These are phyloP conservation scores for Geothlypis trichas DNA, from an alignment of 2,113 vertebrate species.

Conservation along the genomic window DNA sequence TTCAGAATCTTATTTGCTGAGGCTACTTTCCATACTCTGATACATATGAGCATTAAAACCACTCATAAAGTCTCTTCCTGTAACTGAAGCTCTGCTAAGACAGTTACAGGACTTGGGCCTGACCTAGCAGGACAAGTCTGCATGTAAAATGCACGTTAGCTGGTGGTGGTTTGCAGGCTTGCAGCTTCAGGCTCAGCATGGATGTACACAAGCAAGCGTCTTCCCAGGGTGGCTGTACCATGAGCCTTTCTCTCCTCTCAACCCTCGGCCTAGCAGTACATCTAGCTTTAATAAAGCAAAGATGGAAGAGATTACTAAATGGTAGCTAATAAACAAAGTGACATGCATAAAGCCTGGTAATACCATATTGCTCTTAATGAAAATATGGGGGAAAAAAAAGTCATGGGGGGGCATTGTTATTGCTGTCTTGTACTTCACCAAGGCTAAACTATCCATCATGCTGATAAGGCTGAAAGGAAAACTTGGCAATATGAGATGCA, in stretches of 20 bases:
- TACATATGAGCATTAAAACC: background rate
- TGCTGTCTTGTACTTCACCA: conserved; percentile 13
- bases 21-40: background rate
- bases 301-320: conserved; percentile 33
- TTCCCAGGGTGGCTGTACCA: background rate
- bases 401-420: background rate
- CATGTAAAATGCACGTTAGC: background rate
- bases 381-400: conserved; percentile 5
- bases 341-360: background rate
- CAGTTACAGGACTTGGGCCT: background rate
- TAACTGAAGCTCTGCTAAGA: background rate
- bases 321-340: conserved; percentile 22
- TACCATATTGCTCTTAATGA: conserved; percentile 22
- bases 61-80: background rate
- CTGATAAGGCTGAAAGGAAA: conserved; percentile 48
- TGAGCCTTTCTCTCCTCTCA: background rate
- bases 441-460: conserved; percentile 49
- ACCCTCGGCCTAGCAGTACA: background rate
- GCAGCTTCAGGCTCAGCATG: background rate
- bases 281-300: conserved; percentile 43
- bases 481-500: background rate
- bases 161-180: background rate
- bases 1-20: background rate
- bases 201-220: background rate
- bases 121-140: background rate